Evolutionary conservation across 2,113 vertebrate species (phyloP), one percentile per base, ranked within the genome.

Genomic region (Stictonetta naevosa): DNA sequence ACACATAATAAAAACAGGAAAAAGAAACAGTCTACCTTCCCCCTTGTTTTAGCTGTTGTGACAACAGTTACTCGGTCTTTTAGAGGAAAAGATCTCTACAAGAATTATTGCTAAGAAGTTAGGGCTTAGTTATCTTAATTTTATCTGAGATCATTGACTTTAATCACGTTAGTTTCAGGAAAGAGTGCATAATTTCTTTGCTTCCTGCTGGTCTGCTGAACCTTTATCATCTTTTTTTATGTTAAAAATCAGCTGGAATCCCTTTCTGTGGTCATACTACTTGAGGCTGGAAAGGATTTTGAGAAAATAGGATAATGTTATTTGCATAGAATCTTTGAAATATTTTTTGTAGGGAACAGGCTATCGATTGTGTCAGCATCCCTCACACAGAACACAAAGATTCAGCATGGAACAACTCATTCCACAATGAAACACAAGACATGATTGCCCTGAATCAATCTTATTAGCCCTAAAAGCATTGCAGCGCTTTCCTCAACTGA

Each of bases 261-360:
- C 33, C 50, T 81, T 78, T 97, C 50, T 97, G 26, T 48, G 29
- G 26, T 46, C 29, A 75, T 92, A 85, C 44, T 90, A 79, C 44
- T 92, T 42, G 38, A 86, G 67, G 15, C 11, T 82, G n/a, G 72
- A 64, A 93, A 97, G 36, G 21, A 60, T 93, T 95, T 92, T 80
- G 58, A 94, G 87, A 93, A 97, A 97, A 96, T 73, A 81, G 33
- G 74, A 90, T 96, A 95, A 97, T 95, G 44, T 88, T 96, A 97
- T 97, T 96, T 86, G 96, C 83, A 84, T 9, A 50, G 16, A 96
- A 92, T 79, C 83, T 98, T 95, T 95, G 76, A 97, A 96, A 12
- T 71, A 66, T 79, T 92, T 93, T 95, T 85, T 77, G 40, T 55
- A 58, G 40, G 75, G 67, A 96, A 22, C 59, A 75, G 76, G 44